phyloP scores from a whole-genome alignment of 2,113 vertebrate genomes.

The Thalassarche chlororhynchos region DNA sequence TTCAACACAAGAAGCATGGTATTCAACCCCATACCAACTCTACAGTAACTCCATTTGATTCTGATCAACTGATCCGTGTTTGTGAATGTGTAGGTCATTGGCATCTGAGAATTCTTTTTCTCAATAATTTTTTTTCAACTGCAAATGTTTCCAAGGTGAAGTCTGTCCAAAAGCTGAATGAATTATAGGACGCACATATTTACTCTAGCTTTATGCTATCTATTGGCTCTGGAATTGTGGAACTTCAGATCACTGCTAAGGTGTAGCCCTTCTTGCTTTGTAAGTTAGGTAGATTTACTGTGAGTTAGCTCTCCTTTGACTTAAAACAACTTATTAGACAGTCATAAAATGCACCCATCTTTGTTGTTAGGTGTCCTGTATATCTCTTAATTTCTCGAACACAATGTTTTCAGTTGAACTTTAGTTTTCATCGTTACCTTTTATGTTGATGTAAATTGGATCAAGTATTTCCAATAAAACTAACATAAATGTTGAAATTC shows the following conservation, averaged over 20 bases:
- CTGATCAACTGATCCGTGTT: not conserved
- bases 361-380: not conserved
- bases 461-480: not conserved
- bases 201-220: not conserved
- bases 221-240: not conserved
- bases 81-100: not conserved
- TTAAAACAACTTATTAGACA: not conserved
- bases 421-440: not conserved
- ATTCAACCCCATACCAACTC: not conserved
- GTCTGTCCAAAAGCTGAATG: not conserved
- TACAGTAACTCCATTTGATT: not conserved
- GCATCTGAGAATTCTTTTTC: not conserved
- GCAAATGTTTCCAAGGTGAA: not conserved
- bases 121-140: not conserved
- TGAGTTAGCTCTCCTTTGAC: not conserved
- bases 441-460: not conserved
- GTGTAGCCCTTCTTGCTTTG: not conserved
- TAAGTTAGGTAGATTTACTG: not conserved
- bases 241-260: not conserved
- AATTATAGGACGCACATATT: not conserved
- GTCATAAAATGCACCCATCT: not conserved
- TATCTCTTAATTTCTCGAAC: not conserved
- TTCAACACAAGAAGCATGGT: not conserved
- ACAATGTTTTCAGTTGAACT: not conserved
- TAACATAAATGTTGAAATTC: not conserved